Conservation (phyloP, 2,888 invertebrate genomes). For the Zygogramma bicolorata region DNA sequence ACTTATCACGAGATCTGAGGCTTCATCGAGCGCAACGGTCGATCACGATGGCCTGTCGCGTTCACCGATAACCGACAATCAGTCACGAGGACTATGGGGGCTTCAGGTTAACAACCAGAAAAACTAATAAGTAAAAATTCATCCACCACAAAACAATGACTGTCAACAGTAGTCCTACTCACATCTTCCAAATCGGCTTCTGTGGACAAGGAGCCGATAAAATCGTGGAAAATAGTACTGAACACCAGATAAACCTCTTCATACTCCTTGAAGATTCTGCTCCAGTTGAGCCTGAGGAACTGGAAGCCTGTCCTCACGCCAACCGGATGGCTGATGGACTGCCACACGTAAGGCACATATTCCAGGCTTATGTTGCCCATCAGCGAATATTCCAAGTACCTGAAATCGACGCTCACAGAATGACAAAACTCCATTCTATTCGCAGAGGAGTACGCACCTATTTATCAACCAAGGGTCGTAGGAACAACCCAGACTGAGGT, state of each 20-base stretch:
- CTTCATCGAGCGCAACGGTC: too few species aligned
- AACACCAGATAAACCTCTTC: constrained; percentile 60
- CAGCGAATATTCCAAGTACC: constrained; percentile 61
- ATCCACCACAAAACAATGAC: too few species aligned
- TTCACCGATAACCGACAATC: too few species aligned
- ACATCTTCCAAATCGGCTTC: constrained; percentile 64
- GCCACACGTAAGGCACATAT: constrained; percentile 62
- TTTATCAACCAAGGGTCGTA: constrained; percentile 69
- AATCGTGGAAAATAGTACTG: constrained; percentile 61
- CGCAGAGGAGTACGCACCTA: constrained; percentile 63
- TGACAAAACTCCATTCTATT: not conserved
- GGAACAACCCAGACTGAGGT: constrained; percentile 69
- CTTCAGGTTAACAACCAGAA: too few species aligned
- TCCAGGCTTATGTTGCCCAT: constrained; percentile 60
- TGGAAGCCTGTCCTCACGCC: constrained; percentile 61
- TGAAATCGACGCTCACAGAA: constrained; percentile 43
- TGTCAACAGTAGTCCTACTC: too few species aligned
- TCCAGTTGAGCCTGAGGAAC: constrained; percentile 63
- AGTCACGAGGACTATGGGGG: too few species aligned
- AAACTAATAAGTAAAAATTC: too few species aligned
- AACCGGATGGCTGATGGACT: constrained; percentile 60
- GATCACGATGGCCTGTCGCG: too few species aligned
- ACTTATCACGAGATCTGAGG: too few species aligned
- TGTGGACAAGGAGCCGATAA: constrained; percentile 60
- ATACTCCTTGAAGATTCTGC: constrained; percentile 58